Percentiles rank a stretch among this genome's conserved stretches.
phyloP scores from a whole-genome alignment of 2,113 vertebrate species.

The Thomomys bottae region DNA sequence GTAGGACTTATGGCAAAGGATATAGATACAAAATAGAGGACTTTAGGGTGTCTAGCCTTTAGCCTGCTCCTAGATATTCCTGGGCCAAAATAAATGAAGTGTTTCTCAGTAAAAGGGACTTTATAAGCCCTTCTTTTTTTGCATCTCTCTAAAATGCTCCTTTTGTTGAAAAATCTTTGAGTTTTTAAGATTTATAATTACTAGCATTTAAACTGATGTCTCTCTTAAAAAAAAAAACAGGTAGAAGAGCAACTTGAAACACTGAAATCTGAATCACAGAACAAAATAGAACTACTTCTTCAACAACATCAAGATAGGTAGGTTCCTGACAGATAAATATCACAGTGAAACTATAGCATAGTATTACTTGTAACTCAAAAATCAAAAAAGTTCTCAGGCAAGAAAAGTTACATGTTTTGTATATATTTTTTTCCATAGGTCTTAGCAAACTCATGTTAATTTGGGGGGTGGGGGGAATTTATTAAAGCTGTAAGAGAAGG shows the following conservation, averaged over 20 bases:
- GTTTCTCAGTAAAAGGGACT: too few species aligned
- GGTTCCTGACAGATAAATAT: slow-evolving; percentile 4
- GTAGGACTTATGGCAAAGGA: too few species aligned
- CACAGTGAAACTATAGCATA: background rate
- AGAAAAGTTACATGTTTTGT: background rate
- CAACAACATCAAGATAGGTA: slow-evolving; percentile 86
- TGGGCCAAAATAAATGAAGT: too few species aligned
- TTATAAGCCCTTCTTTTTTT: background rate
- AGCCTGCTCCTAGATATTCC: too few species aligned
- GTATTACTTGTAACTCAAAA: background rate
- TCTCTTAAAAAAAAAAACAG: slow-evolving; percentile 69
- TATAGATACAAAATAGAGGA: too few species aligned
- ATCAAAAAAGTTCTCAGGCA: background rate
- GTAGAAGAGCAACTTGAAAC: slow-evolving; percentile 80
- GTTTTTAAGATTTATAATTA: slow-evolving; percentile 28
- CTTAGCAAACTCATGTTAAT: background rate
- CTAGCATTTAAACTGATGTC: background rate
- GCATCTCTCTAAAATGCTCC: slow-evolving; percentile 1
- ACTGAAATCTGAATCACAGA: slow-evolving; percentile 78
- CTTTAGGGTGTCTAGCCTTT: too few species aligned
- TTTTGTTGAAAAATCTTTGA: slow-evolving; percentile 33
- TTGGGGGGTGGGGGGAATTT: too few species aligned
- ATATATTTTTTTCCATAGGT: background rate
- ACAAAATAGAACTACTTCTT: slow-evolving; percentile 77
- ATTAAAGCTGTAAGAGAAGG: background rate